Evolutionary conservation across 2,888 invertebrate species (phyloP), one percentile per base, ranked within the genome.

Genomic region (Sminthurides aquaticus): DNA sequence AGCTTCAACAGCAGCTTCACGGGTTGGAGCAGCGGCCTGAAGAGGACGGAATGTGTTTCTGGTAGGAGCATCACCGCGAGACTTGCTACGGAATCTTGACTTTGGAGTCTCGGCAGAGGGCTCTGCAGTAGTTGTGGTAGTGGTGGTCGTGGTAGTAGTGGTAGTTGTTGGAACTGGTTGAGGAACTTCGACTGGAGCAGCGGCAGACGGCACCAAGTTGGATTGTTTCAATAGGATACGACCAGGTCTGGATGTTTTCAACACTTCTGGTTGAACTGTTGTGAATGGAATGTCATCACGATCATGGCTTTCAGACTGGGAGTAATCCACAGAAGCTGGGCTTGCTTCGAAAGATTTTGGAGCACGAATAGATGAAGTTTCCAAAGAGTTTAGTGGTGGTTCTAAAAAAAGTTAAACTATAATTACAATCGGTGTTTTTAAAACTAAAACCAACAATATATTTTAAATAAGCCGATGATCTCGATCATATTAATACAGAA

Each of bases 221-320:
- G 72, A 71, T 60, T 70, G 69, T 56, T 74, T 74, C 49, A 74
- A 56, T 18, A 74, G 61, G 58, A 74, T 67, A 28, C 73, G 73
- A 3, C 61, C 52, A 29, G 69, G 70, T 49, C 69, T 69, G 18
- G 64, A 61, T 5, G 71, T 54, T 27, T n/a, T 60, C 3, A 66
- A 24, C n/a, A 62, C 18, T 58, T 65, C 66, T 22, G 65, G 66
- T 25, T 56, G 58, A 22, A 60, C 20, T 1, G 65, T 48, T 55
- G 67, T 28, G 2, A 58, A 43, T 49, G 66, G 64, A 27, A 59
- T 64, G 20, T 56, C 29, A n/a, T 65, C 65, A 8, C 64, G 63
- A 20, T 65, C 64, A 27, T 64, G 11, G 29, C 58, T 58, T 34
- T 64, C 64, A 1, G 55, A 20, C 18, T 49, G 55, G 15, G 28